Conservation (phyloP, 2,797 vertebrate genomes). For the Poecile montanus region DNA sequence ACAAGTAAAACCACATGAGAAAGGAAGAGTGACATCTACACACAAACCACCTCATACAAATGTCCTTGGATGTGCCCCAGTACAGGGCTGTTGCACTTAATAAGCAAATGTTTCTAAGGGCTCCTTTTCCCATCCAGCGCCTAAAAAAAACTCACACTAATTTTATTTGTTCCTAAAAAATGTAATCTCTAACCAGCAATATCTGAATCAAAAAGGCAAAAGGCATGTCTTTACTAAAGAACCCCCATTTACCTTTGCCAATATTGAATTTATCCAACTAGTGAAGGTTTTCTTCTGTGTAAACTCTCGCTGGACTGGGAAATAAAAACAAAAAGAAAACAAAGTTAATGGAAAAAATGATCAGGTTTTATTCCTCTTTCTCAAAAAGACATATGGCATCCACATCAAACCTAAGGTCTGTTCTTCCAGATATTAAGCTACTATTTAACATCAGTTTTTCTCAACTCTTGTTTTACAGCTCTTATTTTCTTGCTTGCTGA, state of each 20-base stretch:
- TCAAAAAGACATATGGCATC: background rate
- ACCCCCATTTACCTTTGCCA: constrained; percentile 86
- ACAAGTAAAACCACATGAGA: background rate
- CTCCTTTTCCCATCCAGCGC: background rate
- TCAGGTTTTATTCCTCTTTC: background rate
- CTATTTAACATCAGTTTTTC: background rate
- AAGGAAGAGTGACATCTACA: background rate
- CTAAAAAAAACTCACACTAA: background rate
- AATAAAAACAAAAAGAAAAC: background rate
- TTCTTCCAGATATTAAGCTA: background rate
- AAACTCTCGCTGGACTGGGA: constrained; percentile 88
- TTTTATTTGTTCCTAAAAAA: background rate
- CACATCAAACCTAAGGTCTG: background rate
- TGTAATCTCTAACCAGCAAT: background rate
- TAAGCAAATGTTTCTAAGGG: background rate
- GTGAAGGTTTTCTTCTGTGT: constrained; percentile 97
- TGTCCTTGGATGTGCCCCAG: background rate
- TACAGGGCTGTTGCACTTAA: background rate
- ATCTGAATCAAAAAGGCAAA: background rate
- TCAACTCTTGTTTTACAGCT: background rate
- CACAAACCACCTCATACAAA: background rate
- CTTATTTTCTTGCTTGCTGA: background rate
- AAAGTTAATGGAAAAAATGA: background rate
- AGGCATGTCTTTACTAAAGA: background rate
- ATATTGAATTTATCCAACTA: constrained; percentile 94